Evolutionary conservation across 2,113 vertebrate genomes (phyloP), one percentile per base, ranked within the genome.

Genomic region (Numenius arquata): DNA sequence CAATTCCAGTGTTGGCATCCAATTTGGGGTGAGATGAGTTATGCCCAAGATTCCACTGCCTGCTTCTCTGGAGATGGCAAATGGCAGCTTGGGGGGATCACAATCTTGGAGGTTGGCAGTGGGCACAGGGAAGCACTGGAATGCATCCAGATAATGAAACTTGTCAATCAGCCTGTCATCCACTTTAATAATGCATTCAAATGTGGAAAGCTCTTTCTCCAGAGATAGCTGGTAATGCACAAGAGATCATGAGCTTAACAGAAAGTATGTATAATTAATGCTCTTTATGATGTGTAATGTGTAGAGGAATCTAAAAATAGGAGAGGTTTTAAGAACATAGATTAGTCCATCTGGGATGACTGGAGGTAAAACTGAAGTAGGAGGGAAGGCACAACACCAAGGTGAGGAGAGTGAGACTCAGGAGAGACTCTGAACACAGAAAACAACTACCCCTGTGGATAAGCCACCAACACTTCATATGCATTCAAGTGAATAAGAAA

Each of bases 221-320:
- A 92, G 95, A 88, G 90, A 85, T n/a, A 88, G 78, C 53, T 90
- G 50, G 32, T 41, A 80, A 70, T 76, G 90, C 88, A 86, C 82
- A 48, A 90, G 75, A 77, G 78, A 94, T 68, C 78, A 88, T 32
- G 48, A 93, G 63, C 59, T 88, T 70, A 73, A 79, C 79, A 88
- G 75, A 93, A 83, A 36, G 52, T 45, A 70, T 93, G 88, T 26
- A 95, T 95, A 96, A 93, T 96, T 95, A 92, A 95, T 84, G 45
- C 6, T 67, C 15, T 90, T 84, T 61, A 45, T 84, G 63, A 90
- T 58, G 75, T 62, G 19, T 23, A 52, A 73, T 86, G 62, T 47
- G 50, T 30, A 90, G 32, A 77, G n/a, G 25, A 85, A 53, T 73
- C 79, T 90, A 95, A 97, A 96, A 96, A 93, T 83, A 94, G 52